Evolutionary conservation across 2,113 vertebrate species (phyloP).

Genomic region (Pogonocichla stellata): DNA sequence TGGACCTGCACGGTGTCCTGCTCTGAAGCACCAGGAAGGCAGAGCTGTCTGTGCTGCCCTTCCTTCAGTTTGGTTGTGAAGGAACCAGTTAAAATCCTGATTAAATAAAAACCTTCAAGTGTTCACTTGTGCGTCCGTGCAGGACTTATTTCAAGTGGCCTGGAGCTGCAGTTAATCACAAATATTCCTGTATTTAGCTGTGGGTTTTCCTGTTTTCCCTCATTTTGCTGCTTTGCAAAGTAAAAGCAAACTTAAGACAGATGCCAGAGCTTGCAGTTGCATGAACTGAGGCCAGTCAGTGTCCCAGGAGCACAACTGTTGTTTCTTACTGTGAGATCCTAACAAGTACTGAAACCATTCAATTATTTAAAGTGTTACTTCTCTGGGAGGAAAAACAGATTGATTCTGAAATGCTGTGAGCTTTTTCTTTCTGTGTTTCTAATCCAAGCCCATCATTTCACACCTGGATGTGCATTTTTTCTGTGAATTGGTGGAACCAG

Average conservation of each 20-base stretch:
- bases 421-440: neutral
- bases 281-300: neutral
- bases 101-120: neutral
- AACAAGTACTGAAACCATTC: neutral
- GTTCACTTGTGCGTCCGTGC: neutral
- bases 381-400: neutral
- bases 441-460: neutral
- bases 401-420: neutral
- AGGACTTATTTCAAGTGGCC: neutral
- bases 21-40: neutral
- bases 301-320: neutral
- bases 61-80: neutral
- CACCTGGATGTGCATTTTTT: rapidly evolving
- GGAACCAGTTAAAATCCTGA: neutral
- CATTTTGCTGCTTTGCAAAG: neutral
- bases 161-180: neutral
- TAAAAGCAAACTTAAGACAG: neutral
- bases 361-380: neutral
- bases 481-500: neutral
- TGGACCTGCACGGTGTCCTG: neutral
- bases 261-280: neutral
- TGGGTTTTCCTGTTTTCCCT: neutral
- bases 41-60: neutral
- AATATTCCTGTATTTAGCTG: neutral
- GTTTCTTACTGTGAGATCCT: neutral